These are phyloP conservation scores for Salmo trutta DNA, from an alignment of 2,797 vertebrate species.

Conservation along the genomic window DNA sequence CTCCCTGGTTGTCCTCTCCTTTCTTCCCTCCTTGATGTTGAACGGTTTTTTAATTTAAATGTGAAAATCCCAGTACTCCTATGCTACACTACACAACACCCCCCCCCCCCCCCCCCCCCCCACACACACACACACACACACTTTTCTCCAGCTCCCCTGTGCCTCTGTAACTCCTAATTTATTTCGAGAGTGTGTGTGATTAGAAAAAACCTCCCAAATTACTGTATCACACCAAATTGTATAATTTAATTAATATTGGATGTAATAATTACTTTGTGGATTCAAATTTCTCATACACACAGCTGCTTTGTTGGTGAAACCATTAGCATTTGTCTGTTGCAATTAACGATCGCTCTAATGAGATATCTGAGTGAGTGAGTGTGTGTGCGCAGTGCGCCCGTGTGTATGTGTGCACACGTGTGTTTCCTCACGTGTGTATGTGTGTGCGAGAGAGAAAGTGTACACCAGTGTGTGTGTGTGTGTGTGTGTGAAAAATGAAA, in stretches of 20 bases:
- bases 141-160: conserved; percentile 64
- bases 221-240: conserved; percentile 76
- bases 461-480: conserved; percentile 27
- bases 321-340: conserved; percentile 89
- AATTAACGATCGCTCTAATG: conserved; percentile 93
- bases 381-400: conserved; percentile 12
- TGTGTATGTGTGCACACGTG: conserved; percentile 8
- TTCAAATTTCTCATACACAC: conserved; percentile 80
- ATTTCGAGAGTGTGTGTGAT: conserved; percentile 75
- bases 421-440: background rate
- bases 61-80: conserved; percentile 64
- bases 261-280: conserved; percentile 85
- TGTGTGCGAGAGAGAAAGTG: too few relatives aligned
- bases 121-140: conserved; percentile 48
- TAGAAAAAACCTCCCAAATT: conserved; percentile 75
- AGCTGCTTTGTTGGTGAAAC: conserved; percentile 85
- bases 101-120: conserved; percentile 62
- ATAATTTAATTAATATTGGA: conserved; percentile 88
- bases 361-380: conserved; percentile 79
- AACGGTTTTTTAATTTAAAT: conserved; percentile 67
- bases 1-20: conserved; percentile 20
- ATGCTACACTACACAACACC: conserved; percentile 48
- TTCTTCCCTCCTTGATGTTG: conserved; percentile 53
- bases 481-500: conserved; percentile 47
- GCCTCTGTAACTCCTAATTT: conserved; percentile 74